Base-by-base conservation (phyloP, 2,113 vertebrate species). In the Pampusana beccarii region DNA sequence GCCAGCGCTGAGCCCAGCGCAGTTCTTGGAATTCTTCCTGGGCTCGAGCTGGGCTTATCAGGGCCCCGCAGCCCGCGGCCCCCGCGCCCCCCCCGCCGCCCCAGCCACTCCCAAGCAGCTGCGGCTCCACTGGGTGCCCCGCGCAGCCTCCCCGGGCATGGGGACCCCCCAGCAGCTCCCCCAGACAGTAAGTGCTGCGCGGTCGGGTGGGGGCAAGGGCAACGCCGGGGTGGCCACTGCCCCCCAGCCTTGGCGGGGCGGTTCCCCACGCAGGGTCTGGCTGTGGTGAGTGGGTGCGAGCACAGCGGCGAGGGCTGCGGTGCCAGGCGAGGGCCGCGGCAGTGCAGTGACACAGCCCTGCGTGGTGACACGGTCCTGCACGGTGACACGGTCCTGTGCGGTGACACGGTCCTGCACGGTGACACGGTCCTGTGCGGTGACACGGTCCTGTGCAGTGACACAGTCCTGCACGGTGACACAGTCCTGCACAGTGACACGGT, bases 1-100 rank as follows among this genome's bases (percentile, higher is more conserved):
- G 50, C 60, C 72, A 67, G 44, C 34, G 1, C 48, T 1, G 50
- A 86, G 71, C 62, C 42, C n/a, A 1, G 4, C 2, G 5, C 3
- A 7, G 28, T 97, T 97, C 95, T 53, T 10, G 84, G 96, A 97
- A 96, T 77, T 90, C 28, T 44, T 17, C 57, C 0, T 10, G 1
- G 33, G 36, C 26, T 16, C 8, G 0, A 25, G 31, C 60, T 58
- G 94, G 53, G 91, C 91, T 97, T 97, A 97, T 97, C 97, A 78
- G 84, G 10, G 18, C 66, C 42, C 11, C 0, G 31, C 97, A 97
- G 97, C 26, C 2, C 3, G 0, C 23, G 5, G 5, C n/a, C n/a
- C 78, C 75, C 6, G 2, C 2, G 11, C 50, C 69, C n/a, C 7
- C 44, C n/a, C 7, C 48, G 5, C 50, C 72, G 0, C 18, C 57